phyloP scores from a whole-genome alignment of 2,797 vertebrate species.

The Aselliscus stoliczkanus region DNA sequence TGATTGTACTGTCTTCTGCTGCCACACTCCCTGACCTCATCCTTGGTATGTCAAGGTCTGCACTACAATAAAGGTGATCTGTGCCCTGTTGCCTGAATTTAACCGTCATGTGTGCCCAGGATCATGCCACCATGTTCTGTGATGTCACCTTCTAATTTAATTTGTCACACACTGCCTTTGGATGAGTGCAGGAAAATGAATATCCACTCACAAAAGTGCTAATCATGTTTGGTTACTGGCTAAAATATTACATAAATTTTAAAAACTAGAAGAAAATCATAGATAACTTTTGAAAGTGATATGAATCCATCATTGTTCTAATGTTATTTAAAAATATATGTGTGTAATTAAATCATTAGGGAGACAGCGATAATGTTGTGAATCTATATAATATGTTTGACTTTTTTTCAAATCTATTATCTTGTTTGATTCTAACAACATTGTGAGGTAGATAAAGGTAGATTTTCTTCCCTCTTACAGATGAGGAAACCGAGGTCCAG shows the following conservation, averaged over 20 bases:
- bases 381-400: not conserved
- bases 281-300: not conserved
- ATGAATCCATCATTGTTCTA: not conserved
- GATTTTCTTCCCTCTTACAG: not conserved
- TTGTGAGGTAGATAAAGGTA: not conserved
- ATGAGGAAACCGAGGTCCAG: not conserved
- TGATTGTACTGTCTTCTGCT: not conserved
- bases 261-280: not conserved
- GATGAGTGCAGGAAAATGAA: not conserved
- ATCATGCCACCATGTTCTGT: not conserved
- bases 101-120: not conserved
- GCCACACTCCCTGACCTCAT: not conserved
- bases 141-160: not conserved
- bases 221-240: not conserved
- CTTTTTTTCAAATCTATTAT: not conserved
- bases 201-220: not conserved
- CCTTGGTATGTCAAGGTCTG: not conserved
- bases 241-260: not conserved
- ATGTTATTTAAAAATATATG: conserved; percentile 6
- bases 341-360: not conserved
- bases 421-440: not conserved
- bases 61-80: not conserved
- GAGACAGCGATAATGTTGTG: not conserved
- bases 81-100: not conserved
- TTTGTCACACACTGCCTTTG: not conserved